Evolutionary conservation across 2,113 vertebrate genomes (phyloP).

Genomic region (Micromys minutus): DNA sequence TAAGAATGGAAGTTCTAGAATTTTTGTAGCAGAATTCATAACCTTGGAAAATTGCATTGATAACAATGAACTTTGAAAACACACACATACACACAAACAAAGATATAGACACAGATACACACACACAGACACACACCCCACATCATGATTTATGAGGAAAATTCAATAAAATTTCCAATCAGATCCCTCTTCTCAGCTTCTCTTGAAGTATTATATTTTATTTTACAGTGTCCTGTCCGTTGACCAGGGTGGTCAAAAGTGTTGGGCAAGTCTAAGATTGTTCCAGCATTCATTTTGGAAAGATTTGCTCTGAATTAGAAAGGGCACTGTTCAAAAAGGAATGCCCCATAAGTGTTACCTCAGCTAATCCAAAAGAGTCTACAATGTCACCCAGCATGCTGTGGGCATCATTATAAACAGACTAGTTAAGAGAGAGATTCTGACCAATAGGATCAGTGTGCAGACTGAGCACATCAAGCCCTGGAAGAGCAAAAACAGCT

Average conservation of each 20-base stretch:
- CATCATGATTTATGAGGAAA: conserved; percentile 35
- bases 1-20: neutral
- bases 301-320: conserved; percentile 48
- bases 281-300: conserved; percentile 62
- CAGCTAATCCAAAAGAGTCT: too few species aligned
- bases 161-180: neutral
- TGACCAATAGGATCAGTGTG: too few species aligned
- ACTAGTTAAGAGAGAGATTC: too few species aligned
- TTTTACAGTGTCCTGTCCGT: neutral
- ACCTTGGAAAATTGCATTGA: conserved; percentile 14
- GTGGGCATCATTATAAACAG: too few species aligned
- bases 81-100: too few species aligned
- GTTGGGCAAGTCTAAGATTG: conserved; percentile 57
- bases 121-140: too few species aligned
- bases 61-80: conserved; percentile 21
- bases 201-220: neutral
- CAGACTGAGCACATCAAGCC: too few species aligned
- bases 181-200: neutral
- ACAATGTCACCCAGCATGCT: too few species aligned
- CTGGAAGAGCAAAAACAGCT: too few species aligned
- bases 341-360: too few species aligned
- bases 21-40: neutral
- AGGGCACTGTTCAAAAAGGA: too few species aligned
- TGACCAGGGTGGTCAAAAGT: neutral
- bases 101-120: too few species aligned